These are phyloP conservation scores for Arctopsyche grandis DNA, from an alignment of 1,140 invertebrate genomes.

Conservation along the genomic window DNA sequence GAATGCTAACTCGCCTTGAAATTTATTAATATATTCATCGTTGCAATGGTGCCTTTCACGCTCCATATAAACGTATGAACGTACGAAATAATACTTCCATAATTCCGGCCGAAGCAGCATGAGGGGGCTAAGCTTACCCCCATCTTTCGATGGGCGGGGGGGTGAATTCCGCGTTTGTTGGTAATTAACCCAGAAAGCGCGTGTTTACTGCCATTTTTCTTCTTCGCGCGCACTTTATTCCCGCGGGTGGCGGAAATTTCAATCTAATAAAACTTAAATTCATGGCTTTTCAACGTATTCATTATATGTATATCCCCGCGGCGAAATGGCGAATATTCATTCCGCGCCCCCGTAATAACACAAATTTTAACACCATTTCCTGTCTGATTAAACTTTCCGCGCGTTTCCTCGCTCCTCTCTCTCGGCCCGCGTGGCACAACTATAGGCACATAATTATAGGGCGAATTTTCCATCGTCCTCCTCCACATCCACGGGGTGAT, in stretches of 20 bases:
- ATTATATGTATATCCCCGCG: slow-evolving; percentile 45
- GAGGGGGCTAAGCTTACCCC: too few relatives aligned
- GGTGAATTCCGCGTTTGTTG: not conserved
- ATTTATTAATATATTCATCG: slow-evolving; percentile 32
- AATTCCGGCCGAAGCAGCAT: not conserved
- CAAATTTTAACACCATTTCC: slow-evolving; percentile 55
- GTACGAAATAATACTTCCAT: slow-evolving; percentile 1
- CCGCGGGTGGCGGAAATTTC: slow-evolving; percentile 33
- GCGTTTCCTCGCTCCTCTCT: slow-evolving; percentile 42
- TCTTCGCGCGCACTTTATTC: slow-evolving; percentile 4
- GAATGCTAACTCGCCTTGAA: slow-evolving; percentile 22
- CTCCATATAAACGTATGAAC: slow-evolving; percentile 4
- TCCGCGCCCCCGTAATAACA: slow-evolving; percentile 52
- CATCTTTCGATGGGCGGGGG: not conserved
- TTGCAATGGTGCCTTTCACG: slow-evolving; percentile 7
- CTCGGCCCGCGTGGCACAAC: slow-evolving; percentile 41
- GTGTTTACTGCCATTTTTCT: slow-evolving; percentile 43
- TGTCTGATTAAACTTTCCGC: slow-evolving; percentile 55
- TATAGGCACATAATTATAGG: slow-evolving; percentile 51
- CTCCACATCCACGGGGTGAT: not conserved
- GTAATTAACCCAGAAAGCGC: slow-evolving; percentile 40
- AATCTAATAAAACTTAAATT: slow-evolving; percentile 53
- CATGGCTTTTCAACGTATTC: slow-evolving; percentile 49
- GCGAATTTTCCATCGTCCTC: slow-evolving; percentile 37
- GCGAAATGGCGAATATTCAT: slow-evolving; percentile 52